phyloP scores from a whole-genome alignment of 2,797 vertebrate species.

The Lepilemur septentrionalis region DNA sequence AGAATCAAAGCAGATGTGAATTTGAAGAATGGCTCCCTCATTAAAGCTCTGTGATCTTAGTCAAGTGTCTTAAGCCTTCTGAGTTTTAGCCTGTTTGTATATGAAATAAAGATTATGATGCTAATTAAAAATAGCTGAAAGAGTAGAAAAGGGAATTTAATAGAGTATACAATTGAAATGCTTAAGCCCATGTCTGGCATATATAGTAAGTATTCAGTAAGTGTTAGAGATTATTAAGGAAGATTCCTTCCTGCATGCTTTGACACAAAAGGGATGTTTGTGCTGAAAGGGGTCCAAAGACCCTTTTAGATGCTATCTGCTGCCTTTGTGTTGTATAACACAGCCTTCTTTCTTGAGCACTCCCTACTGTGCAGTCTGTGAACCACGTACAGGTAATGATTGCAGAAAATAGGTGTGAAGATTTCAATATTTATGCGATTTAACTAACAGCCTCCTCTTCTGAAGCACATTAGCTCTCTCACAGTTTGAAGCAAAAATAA shows the following conservation, averaged over 20 bases:
- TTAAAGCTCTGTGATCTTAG: background rate
- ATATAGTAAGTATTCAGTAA: background rate
- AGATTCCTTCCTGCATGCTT: background rate
- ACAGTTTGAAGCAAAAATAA: constrained; percentile 63
- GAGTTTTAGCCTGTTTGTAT: background rate
- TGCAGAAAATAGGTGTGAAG: constrained; percentile 50
- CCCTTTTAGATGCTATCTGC: background rate
- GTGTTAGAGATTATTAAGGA: background rate
- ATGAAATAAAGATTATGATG: background rate
- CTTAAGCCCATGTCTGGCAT: background rate
- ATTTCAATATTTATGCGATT: constrained; percentile 61
- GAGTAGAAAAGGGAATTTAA: background rate
- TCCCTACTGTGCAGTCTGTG: background rate
- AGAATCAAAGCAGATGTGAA: background rate
- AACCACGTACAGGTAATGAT: background rate
- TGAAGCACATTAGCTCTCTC: constrained; percentile 53
- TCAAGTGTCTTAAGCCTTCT: background rate
- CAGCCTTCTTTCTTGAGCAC: background rate
- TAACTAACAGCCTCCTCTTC: constrained; percentile 46
- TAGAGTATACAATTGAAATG: background rate
- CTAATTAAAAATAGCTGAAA: background rate
- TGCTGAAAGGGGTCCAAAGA: background rate
- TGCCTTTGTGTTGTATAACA: background rate
- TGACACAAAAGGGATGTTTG: background rate
- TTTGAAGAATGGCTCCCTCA: background rate